Evolutionary conservation across 2,113 vertebrate species (phyloP).

Genomic region (Poeciliopsis occidentalis): DNA sequence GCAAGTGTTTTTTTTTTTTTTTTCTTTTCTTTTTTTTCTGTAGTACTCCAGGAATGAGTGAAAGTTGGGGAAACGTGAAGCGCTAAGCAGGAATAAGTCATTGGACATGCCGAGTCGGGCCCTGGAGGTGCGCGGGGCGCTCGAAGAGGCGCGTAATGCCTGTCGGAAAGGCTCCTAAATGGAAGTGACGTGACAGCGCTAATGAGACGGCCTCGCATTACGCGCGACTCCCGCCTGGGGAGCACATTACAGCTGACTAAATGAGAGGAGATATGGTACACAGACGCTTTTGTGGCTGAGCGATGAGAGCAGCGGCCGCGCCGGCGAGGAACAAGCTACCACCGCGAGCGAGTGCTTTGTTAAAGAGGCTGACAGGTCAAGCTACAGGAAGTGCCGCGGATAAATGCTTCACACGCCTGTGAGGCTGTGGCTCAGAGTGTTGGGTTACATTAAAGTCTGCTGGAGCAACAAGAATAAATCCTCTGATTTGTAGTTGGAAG

Average conservation of each 20-base stretch:
- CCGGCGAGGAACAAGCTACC: conserved; percentile 51
- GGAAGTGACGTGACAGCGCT: conserved; percentile 75
- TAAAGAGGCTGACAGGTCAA: conserved; percentile 53
- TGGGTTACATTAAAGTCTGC: neutral
- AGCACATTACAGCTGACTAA: conserved; percentile 65
- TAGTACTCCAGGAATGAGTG: conserved; percentile 72
- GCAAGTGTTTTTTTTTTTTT: conserved; percentile 50
- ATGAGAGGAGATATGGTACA: conserved; percentile 74
- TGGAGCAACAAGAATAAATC: neutral
- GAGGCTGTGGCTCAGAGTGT: conserved; percentile 2
- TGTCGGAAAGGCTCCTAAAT: conserved; percentile 67
- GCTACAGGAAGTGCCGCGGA: conserved; percentile 20
- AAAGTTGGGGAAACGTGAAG: conserved; percentile 70
- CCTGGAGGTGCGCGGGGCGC: conserved; percentile 51
- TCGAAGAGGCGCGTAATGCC: conserved; percentile 65
- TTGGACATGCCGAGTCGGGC: conserved; percentile 65
- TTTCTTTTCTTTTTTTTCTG: conserved; percentile 40
- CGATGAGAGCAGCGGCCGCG: conserved; percentile 49
- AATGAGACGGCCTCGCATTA: conserved; percentile 73
- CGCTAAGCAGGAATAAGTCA: conserved; percentile 72
- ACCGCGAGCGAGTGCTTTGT: conserved; percentile 50
- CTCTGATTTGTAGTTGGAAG: neutral
- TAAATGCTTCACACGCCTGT: conserved; percentile 29
- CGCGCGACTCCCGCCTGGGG: conserved; percentile 62
- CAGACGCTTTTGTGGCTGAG: conserved; percentile 60